Evolutionary conservation across 2,797 vertebrate species (phyloP).

Genomic region (Anguilla megastoma): DNA sequence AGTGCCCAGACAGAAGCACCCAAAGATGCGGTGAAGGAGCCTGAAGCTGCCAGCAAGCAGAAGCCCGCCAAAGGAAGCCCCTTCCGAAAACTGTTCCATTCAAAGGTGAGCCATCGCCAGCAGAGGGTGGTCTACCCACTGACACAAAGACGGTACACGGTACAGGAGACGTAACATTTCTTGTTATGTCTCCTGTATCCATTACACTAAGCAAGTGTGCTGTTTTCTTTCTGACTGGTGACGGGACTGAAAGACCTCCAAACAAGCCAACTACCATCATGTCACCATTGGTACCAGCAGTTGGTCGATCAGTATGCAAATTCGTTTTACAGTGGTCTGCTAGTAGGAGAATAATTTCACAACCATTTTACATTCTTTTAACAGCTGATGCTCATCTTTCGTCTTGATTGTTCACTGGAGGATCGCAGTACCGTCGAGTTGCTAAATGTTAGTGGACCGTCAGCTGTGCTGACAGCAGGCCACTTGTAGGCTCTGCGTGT

Average conservation of each 20-base stretch:
- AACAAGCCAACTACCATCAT: neutral
- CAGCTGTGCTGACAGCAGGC: neutral
- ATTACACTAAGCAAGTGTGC: neutral
- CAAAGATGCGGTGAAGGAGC: constrained; percentile 52
- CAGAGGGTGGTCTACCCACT: neutral
- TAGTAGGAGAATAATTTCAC: neutral
- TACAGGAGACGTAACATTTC: neutral
- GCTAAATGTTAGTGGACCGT: neutral
- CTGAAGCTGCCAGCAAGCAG: constrained; percentile 63
- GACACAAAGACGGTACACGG: neutral
- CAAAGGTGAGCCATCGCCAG: constrained; percentile 75
- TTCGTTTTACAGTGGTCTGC: neutral
- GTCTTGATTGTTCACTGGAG: neutral
- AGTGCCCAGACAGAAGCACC: constrained; percentile 53
- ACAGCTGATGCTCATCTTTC: neutral
- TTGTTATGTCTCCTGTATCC: neutral
- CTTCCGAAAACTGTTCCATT: constrained; percentile 85
- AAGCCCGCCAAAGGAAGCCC: constrained; percentile 67
- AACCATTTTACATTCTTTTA: neutral
- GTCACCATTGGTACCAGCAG: too few relatives aligned
- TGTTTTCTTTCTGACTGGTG: neutral
- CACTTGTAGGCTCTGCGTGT: neutral
- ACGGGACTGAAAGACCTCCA: neutral
- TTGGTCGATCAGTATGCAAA: neutral
- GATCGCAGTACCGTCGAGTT: neutral